Conservation (phyloP, 2,888 invertebrate genomes). For the Scaptomyza tumidula region DNA sequence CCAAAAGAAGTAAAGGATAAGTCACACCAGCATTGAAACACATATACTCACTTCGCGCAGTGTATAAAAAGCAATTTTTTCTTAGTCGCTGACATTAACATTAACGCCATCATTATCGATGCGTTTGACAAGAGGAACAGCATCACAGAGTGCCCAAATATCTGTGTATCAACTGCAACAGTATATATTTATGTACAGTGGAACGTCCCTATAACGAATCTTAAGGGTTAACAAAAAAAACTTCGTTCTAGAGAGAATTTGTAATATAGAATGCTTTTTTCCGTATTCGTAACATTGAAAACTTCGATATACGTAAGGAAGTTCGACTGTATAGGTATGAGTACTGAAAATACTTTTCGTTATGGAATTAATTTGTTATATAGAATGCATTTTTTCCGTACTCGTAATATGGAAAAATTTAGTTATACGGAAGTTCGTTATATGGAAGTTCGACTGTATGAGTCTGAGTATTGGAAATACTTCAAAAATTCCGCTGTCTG, state of each 20-base stretch:
- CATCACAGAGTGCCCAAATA: conserved; percentile 1
- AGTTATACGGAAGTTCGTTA: too few species aligned
- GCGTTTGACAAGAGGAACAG: conserved; percentile 9
- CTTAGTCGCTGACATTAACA: conserved; percentile 46
- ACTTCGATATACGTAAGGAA: too few species aligned
- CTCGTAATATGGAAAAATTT: too few species aligned
- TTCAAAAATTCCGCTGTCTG: background rate
- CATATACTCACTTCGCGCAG: background rate
- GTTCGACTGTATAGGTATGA: too few species aligned
- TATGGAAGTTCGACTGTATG: background rate
- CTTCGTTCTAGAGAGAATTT: too few species aligned
- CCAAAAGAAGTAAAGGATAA: conserved; percentile 13
- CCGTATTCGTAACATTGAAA: too few species aligned
- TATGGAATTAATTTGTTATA: too few species aligned
- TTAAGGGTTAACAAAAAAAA: too few species aligned
- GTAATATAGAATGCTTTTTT: too few species aligned
- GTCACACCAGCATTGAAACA: background rate
- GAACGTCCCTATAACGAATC: too few species aligned
- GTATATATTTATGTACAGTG: background rate
- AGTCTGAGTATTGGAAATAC: conserved; percentile 2
- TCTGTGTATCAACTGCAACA: background rate
- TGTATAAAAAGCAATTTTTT: background rate
- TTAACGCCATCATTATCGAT: conserved; percentile 67
- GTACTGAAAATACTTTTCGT: too few species aligned
- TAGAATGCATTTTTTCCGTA: too few species aligned